Evolutionary conservation across 2,888 invertebrate genomes (phyloP).

Genomic region (Coelopa pilipes): DNA sequence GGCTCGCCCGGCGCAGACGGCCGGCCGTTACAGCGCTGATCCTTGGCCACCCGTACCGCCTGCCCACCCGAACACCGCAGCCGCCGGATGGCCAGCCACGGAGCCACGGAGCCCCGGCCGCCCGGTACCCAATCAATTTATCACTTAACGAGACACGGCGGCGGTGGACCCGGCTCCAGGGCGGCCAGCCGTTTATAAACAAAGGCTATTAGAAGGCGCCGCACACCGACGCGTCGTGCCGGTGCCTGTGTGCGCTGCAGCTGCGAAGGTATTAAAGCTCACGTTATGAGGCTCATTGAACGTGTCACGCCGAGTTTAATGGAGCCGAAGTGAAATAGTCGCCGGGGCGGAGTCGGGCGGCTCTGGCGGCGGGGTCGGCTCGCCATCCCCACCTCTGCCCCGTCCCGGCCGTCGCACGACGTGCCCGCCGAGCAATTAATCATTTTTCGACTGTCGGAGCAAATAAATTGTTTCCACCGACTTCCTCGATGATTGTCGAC

Average conservation of each 20-base stretch:
- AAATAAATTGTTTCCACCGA: neutral
- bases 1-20: no score
- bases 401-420: neutral
- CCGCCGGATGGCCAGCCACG: slow-evolving; percentile 55
- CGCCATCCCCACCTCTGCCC: no score
- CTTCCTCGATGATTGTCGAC: no score
- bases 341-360: neutral
- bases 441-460: neutral
- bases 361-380: neutral
- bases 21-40: neutral
- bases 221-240: neutral
- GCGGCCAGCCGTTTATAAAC: slow-evolving; percentile 54
- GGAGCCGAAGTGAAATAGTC: slow-evolving; percentile 50
- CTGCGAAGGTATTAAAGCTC: slow-evolving; percentile 47
- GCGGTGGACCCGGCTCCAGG: no score
- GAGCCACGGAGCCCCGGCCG: slow-evolving; percentile 40
- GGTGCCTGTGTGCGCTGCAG: neutral
- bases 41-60: neutral
- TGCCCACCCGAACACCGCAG: no score
- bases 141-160: slow-evolving; percentile 54
- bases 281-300: slow-evolving; percentile 58
- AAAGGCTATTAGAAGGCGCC: slow-evolving; percentile 51
- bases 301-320: slow-evolving; percentile 58
- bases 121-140: slow-evolving; percentile 57
- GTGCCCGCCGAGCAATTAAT: neutral